A percentile compares a stretch with the other conserved stretches of the same genome.
These are phyloP conservation scores for Hydriomena furcata DNA, from an alignment of 2,888 invertebrate species.

Conservation along the genomic window DNA sequence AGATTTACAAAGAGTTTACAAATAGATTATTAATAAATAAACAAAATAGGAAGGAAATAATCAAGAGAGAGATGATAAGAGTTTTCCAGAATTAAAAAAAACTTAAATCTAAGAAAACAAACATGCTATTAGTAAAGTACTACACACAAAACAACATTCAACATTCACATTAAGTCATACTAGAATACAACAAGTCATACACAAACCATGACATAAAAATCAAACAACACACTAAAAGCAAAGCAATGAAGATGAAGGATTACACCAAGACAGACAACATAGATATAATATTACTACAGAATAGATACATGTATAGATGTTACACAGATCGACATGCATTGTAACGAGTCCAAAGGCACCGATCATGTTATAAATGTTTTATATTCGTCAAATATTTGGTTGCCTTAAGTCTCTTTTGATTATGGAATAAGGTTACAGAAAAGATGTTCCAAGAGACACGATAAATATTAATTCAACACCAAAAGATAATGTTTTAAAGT, in stretches of 20 bases:
- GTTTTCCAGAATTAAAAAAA: background rate
- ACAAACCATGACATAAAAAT: constrained; percentile 25
- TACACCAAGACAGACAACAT: constrained; percentile 18
- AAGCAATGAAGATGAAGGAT: constrained; percentile 54
- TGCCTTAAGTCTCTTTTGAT: constrained; percentile 1
- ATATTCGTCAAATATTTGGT: constrained; percentile 6
- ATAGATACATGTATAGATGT: constrained; percentile 22
- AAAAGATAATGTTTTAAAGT: no score
- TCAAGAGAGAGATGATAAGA: no score
- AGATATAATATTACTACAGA: constrained; percentile 41
- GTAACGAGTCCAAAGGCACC: constrained; percentile 18
- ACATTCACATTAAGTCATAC: constrained; percentile 10
- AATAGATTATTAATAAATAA: background rate
- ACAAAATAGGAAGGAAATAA: background rate
- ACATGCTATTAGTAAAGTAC: background rate
- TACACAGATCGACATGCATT: constrained; percentile 17
- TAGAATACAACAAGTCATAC: constrained; percentile 12
- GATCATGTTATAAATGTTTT: constrained; percentile 5
- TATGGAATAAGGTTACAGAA: constrained; percentile 19
- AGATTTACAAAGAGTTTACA: background rate
- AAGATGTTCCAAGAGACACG: constrained; percentile 11
- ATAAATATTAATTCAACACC: constrained; percentile 2
- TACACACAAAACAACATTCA: background rate
- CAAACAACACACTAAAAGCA: constrained; percentile 51
- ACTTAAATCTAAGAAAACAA: constrained; percentile 2